A percentile compares a stretch with the other conserved stretches of the same genome.
phyloP scores from a whole-genome alignment of 2,113 vertebrate genomes.

The Leucoraja erinaceus region DNA sequence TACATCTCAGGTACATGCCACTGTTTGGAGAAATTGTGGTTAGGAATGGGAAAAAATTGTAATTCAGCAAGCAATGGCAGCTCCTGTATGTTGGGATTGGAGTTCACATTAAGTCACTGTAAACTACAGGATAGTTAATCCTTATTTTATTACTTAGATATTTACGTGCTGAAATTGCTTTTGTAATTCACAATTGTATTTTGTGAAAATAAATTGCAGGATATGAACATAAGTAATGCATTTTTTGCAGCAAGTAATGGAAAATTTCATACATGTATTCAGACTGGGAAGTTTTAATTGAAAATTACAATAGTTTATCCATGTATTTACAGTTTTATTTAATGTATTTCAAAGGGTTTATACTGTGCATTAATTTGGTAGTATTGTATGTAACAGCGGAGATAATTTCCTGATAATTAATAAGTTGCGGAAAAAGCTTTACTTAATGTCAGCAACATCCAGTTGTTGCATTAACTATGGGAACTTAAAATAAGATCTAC shows the following conservation, averaged over 20 bases:
- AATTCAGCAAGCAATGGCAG: neutral
- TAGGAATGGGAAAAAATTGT: neutral
- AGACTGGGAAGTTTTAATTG: neutral
- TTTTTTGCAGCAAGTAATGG: neutral
- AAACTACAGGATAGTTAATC: neutral
- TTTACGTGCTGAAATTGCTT: neutral
- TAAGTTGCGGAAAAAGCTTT: neutral
- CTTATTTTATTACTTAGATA: neutral
- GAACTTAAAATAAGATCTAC: neutral
- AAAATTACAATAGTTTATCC: neutral
- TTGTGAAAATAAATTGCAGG: neutral
- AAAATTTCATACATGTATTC: neutral
- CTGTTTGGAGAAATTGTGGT: neutral
- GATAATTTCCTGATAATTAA: neutral
- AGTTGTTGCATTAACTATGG: neutral
- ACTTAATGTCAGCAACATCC: neutral
- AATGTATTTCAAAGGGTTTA: neutral
- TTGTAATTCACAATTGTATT: neutral
- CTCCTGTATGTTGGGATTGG: neutral
- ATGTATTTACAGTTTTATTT: neutral
- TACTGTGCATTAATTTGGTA: neutral
- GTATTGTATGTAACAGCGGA: neutral
- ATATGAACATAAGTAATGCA: neutral
- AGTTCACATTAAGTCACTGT: neutral
- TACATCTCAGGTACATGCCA: neutral